phyloP scores from a whole-genome alignment of 1,140 invertebrate genomes.

The Cardiocondyla obscurior region DNA sequence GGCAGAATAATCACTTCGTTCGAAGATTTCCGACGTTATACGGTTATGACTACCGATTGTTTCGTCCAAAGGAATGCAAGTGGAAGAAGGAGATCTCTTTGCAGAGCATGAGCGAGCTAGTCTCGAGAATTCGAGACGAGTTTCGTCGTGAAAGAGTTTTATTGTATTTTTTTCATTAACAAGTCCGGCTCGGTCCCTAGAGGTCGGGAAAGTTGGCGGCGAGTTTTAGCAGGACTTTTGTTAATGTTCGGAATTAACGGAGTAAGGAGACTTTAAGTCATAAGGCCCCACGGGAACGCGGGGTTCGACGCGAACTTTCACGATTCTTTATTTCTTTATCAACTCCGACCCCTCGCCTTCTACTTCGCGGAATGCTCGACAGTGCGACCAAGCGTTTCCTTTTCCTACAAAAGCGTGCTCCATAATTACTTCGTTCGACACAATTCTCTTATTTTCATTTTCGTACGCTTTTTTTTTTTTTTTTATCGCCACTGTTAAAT shows the following conservation, averaged over 20 bases:
- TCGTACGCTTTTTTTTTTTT: background rate
- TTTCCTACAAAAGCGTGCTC: slow-evolving; percentile 60
- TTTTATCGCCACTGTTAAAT: slow-evolving; percentile 15
- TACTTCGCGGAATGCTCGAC: slow-evolving; percentile 64
- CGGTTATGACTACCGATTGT: slow-evolving; percentile 35
- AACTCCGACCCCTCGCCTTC: slow-evolving; percentile 76
- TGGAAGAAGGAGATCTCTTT: slow-evolving; percentile 55
- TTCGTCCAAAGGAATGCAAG: slow-evolving; percentile 16
- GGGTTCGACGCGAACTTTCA: slow-evolving; percentile 82
- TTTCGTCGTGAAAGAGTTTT: slow-evolving; percentile 76
- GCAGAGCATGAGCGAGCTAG: slow-evolving; percentile 54
- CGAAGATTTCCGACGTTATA: background rate
- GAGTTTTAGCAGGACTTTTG: slow-evolving; percentile 84
- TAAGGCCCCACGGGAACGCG: slow-evolving; percentile 80
- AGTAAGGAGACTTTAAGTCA: slow-evolving; percentile 84
- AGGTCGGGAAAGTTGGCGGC: slow-evolving; percentile 76
- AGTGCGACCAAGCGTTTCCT: slow-evolving; percentile 70
- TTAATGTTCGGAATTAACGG: slow-evolving; percentile 84
- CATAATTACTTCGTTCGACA: slow-evolving; percentile 75
- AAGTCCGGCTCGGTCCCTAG: slow-evolving; percentile 76
- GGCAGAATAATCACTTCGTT: background rate
- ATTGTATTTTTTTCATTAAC: slow-evolving; percentile 84
- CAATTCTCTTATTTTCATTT: slow-evolving; percentile 70
- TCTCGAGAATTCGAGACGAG: slow-evolving; percentile 67
- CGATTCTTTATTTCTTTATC: slow-evolving; percentile 84